Conservation (phyloP, 2,888 invertebrate genomes). For the Sepiola atlantica region DNA sequence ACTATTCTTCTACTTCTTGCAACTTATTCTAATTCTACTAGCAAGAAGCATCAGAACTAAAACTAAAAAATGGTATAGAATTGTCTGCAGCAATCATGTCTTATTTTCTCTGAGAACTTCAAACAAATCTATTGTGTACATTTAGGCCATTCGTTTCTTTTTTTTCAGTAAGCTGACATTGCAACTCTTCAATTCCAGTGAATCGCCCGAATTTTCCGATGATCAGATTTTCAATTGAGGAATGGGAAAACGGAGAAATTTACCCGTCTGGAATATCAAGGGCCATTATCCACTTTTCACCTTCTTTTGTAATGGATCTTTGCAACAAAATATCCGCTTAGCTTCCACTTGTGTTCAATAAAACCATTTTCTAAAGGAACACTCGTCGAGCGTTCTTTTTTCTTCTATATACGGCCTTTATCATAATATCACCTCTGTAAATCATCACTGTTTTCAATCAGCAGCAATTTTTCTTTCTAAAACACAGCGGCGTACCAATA, state of each 20-base stretch:
- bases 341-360: not conserved
- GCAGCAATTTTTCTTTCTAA: too few species aligned
- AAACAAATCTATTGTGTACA: not conserved
- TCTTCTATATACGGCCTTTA: not conserved
- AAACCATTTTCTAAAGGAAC: constrained; percentile 40
- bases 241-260: not conserved
- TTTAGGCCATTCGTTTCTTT: not conserved
- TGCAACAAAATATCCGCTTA: not conserved
- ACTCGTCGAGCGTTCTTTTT: not conserved
- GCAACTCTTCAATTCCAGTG: not conserved
- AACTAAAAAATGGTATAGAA: not conserved
- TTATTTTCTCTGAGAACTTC: not conserved
- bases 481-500: too few species aligned
- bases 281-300: constrained; percentile 24
- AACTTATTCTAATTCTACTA: not conserved
- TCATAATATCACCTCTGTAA: too few species aligned
- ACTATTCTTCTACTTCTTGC: not conserved
- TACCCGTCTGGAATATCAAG: constrained; percentile 8
- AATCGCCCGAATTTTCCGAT: not conserved
- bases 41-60: not conserved
- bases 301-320: not conserved
- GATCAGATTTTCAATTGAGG: constrained; percentile 18
- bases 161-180: not conserved
- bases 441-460: too few species aligned
- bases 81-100: not conserved